Percentiles rank a stretch among this genome's conserved stretches.
phyloP scores from a whole-genome alignment of 2,797 vertebrate genomes.

The Lagothrix lagotricha region DNA sequence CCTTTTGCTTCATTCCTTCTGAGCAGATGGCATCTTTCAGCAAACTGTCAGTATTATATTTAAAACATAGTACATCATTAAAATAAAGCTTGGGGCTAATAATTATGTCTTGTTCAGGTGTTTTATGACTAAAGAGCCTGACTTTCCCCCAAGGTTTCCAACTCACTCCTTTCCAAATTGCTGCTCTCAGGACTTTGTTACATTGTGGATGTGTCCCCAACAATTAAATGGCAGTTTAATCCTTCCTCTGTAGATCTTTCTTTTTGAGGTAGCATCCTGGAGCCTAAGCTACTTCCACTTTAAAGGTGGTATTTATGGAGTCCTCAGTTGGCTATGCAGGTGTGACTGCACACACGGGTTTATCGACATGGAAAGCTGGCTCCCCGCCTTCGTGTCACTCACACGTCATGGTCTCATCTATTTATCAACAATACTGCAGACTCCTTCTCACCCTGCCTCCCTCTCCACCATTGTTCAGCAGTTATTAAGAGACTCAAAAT shows the following conservation, averaged over 20 bases:
- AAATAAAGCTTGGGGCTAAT: conserved; percentile 75
- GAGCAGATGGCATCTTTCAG: conserved; percentile 60
- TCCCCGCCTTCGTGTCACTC: neutral
- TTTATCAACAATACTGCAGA: neutral
- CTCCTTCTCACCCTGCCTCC: neutral
- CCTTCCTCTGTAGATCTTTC: conserved; percentile 44
- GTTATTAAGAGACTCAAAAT: neutral
- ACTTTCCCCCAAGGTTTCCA: conserved; percentile 67
- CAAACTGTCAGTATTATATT: conserved; percentile 48
- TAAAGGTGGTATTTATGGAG: conserved; percentile 48
- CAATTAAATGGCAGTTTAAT: conserved; percentile 64
- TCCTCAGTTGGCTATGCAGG: neutral
- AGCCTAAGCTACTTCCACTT: conserved; percentile 28
- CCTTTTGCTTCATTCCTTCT: conserved; percentile 52
- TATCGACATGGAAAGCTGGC: neutral
- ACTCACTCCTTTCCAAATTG: conserved; percentile 61
- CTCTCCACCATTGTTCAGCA: neutral
- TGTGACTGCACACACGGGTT: neutral
- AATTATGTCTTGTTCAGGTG: conserved; percentile 68
- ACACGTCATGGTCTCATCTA: neutral
- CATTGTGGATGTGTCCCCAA: conserved; percentile 20
- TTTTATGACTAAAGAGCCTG: conserved; percentile 74
- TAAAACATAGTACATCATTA: conserved; percentile 73
- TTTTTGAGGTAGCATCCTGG: conserved; percentile 41
- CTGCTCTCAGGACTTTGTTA: conserved; percentile 55